A percentile compares a stretch with the other conserved stretches of the same genome.
These are phyloP conservation scores for Drosophila burlai DNA, from an alignment of 1,140 invertebrate genomes.

Conservation along the genomic window DNA sequence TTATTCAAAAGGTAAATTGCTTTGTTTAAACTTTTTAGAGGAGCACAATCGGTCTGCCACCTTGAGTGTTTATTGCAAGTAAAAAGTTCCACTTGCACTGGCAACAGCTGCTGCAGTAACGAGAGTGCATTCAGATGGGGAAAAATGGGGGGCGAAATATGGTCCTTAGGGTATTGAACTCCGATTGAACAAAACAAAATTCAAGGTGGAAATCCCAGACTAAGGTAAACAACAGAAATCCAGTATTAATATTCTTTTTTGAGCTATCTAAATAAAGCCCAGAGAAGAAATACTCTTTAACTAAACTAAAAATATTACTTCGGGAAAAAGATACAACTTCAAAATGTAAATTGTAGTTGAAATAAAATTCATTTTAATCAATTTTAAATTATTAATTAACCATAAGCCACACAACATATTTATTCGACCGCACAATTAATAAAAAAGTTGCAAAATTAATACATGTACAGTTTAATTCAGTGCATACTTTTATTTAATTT, in stretches of 20 bases:
- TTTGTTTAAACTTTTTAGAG: constrained; percentile 59
- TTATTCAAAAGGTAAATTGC: constrained; percentile 60
- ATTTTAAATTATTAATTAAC: background rate
- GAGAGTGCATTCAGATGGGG: background rate
- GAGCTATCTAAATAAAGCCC: constrained; percentile 3
- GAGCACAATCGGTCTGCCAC: constrained; percentile 23
- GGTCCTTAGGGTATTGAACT: constrained; percentile 34
- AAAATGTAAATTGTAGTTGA: background rate
- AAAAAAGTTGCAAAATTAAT: background rate
- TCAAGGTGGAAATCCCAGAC: constrained; percentile 29
- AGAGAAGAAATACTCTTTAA: background rate
- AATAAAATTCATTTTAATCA: background rate
- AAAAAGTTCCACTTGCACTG: constrained; percentile 69
- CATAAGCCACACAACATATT: background rate
- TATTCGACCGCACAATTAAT: background rate
- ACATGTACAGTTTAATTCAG: constrained; percentile 3
- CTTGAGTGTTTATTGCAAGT: constrained; percentile 67
- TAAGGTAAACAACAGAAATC: constrained; percentile 18
- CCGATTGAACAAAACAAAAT: background rate
- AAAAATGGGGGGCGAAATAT: background rate
- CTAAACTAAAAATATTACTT: no score
- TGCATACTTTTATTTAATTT: background rate
- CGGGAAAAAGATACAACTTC: background rate
- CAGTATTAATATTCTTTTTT: constrained; percentile 25
- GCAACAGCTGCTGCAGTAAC: constrained; percentile 9